Evolutionary conservation across 2,113 vertebrate species (phyloP).

Genomic region (Sinocyclocheilus grahami): DNA sequence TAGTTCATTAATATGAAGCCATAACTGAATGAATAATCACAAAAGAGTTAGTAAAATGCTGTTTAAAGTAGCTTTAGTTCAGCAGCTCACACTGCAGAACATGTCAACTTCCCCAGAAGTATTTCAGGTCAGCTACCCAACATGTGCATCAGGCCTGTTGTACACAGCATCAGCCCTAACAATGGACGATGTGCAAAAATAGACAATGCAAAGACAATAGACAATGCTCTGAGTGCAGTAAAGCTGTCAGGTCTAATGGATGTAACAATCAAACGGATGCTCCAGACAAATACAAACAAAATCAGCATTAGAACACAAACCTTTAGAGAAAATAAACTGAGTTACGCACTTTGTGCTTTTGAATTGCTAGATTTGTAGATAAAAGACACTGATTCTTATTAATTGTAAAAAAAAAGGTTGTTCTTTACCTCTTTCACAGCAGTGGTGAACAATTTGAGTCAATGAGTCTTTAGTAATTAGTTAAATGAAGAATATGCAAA

Average conservation of each 20-base stretch:
- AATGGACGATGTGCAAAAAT: conserved; percentile 4
- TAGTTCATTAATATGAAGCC: not conserved
- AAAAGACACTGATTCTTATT: not conserved
- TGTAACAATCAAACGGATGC: not conserved
- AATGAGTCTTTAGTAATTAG: not conserved
- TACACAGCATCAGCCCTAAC: not conserved
- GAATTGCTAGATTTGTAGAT: not conserved
- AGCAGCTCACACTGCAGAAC: not conserved
- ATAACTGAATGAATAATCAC: not conserved
- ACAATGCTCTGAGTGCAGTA: conserved; percentile 17
- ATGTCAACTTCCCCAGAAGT: not conserved
- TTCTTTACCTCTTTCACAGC: conserved; percentile 1
- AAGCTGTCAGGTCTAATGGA: conserved; percentile 21
- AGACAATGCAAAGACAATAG: conserved; percentile 18
- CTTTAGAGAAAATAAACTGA: not conserved
- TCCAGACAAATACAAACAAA: not conserved
- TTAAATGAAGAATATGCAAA: not conserved
- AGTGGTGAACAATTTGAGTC: not conserved
- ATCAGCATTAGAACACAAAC: conserved; percentile 6
- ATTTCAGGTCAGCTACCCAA: conserved; percentile 12
- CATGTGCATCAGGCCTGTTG: not conserved
- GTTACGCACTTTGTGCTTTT: not conserved
- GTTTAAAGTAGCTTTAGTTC: not conserved
- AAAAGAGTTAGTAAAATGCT: not conserved
- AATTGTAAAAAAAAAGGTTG: not conserved